These are phyloP conservation scores for Erannis defoliaria DNA, from an alignment of 2,888 invertebrate species.

Conservation along the genomic window DNA sequence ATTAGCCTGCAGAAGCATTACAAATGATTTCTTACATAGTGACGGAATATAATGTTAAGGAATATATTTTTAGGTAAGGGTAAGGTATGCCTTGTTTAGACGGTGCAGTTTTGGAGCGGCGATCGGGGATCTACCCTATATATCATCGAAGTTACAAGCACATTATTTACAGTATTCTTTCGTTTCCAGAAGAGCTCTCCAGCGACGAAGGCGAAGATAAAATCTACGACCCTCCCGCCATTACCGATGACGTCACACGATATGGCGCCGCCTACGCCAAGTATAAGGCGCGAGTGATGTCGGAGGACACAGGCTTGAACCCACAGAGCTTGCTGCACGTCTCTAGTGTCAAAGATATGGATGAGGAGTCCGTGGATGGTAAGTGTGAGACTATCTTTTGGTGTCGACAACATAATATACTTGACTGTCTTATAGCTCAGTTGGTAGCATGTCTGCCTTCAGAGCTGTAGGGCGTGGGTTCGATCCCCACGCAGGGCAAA, in stretches of 20 bases:
- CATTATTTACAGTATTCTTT: neutral
- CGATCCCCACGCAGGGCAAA: too few species aligned
- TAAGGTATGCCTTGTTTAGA: too few species aligned
- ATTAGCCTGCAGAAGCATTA: too few species aligned
- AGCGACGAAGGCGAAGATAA: constrained; percentile 79
- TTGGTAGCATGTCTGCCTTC: too few species aligned
- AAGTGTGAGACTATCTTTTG: too few species aligned
- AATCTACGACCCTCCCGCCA: constrained; percentile 71
- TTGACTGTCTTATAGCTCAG: too few species aligned
- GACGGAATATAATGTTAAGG: too few species aligned
- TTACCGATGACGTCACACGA: constrained; percentile 84
- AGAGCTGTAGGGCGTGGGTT: too few species aligned
- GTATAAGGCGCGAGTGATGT: constrained; percentile 86
- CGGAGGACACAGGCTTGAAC: constrained; percentile 56
- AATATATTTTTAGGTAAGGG: too few species aligned
- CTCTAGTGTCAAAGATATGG: constrained; percentile 54
- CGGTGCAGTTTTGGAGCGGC: too few species aligned
- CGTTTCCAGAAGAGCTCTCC: constrained; percentile 73
- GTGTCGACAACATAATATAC: too few species aligned
- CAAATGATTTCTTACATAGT: too few species aligned
- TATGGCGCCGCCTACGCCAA: constrained; percentile 89
- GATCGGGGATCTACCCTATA: neutral
- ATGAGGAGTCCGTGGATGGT: constrained; percentile 63
- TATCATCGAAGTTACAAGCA: neutral
- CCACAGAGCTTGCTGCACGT: constrained; percentile 60